Evolutionary conservation across 2,797 vertebrate species (phyloP).

Genomic region (Sternotherus odoratus): DNA sequence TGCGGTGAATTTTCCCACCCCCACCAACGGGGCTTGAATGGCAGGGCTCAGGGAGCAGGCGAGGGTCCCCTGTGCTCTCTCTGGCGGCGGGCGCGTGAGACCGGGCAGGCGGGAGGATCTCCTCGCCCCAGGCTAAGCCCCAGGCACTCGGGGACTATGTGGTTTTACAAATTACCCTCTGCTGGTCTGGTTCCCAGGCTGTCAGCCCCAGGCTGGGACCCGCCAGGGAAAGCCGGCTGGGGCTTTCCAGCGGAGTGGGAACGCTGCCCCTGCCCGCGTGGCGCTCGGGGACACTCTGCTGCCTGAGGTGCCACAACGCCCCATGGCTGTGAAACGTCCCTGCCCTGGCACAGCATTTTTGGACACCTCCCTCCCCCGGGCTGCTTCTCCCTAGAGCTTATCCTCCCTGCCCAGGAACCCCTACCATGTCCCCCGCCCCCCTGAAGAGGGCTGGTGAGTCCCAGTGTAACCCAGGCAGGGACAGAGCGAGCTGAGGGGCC

Average conservation of each 20-base stretch:
- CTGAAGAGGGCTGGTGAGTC: too few species aligned
- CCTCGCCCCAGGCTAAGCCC: background rate
- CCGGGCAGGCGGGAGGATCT: accelerated
- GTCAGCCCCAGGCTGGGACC: background rate
- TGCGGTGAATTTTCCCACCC: accelerated
- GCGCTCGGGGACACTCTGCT: accelerated
- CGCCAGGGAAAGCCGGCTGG: background rate
- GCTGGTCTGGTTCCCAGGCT: background rate
- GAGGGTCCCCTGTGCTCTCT: background rate
- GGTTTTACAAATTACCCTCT: background rate
- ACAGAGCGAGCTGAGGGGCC: too few species aligned
- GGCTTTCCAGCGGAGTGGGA: background rate
- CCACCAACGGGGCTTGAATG: background rate
- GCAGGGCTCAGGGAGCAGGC: accelerated
- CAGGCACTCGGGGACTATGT: too few species aligned
- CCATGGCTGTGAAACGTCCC: accelerated
- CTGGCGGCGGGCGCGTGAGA: background rate
- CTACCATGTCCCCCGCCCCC: too few species aligned
- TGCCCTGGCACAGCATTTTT: too few species aligned
- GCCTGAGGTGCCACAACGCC: accelerated
- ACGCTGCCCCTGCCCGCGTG: accelerated
- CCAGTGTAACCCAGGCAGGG: too few species aligned
- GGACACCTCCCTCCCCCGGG: too few species aligned
- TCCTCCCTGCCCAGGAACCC: too few species aligned
- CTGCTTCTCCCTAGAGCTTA: too few species aligned